Conservation (phyloP, 1,140 invertebrate genomes). For the Phymorhynchus buccinoides region DNA sequence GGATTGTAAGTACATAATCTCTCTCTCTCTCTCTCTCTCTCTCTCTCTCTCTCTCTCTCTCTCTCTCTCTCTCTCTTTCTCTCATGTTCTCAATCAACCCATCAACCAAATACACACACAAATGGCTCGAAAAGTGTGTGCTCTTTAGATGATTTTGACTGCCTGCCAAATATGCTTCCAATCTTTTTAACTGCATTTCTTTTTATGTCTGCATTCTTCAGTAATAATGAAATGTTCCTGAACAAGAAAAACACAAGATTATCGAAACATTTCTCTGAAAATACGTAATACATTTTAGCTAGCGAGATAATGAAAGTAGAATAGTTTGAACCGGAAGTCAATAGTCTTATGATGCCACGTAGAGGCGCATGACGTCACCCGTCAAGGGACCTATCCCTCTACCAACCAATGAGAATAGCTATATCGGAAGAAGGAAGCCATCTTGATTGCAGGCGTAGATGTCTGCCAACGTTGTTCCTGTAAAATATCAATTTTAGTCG, state of each 20-base stretch:
- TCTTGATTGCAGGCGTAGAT: constrained; percentile 64
- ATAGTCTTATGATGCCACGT: constrained; percentile 69
- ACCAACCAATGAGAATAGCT: constrained; percentile 56
- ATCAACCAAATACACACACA: not conserved
- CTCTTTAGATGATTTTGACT: too few relatives aligned
- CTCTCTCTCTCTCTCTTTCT: constrained; percentile 6
- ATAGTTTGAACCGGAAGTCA: constrained; percentile 40
- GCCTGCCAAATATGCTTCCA: too few relatives aligned
- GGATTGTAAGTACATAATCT: too few relatives aligned
- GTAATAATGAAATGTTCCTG: too few relatives aligned
- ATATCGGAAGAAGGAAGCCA: constrained; percentile 71
- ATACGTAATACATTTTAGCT: not conserved
- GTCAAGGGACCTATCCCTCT: constrained; percentile 63
- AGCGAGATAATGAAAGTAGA: constrained; percentile 31
- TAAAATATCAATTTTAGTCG: constrained; percentile 40
- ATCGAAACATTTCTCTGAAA: too few relatives aligned
- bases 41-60: too few relatives aligned
- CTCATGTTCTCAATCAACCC: not conserved
- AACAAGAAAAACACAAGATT: too few relatives aligned
- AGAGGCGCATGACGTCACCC: constrained; percentile 65
- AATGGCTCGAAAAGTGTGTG: too few relatives aligned
- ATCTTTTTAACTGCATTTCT: too few relatives aligned
- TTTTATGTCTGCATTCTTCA: too few relatives aligned
- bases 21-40: too few relatives aligned
- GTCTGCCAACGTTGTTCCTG: constrained; percentile 48